Evolutionary conservation across 2,888 invertebrate genomes (phyloP).

Genomic region (Orthosia incerta): DNA sequence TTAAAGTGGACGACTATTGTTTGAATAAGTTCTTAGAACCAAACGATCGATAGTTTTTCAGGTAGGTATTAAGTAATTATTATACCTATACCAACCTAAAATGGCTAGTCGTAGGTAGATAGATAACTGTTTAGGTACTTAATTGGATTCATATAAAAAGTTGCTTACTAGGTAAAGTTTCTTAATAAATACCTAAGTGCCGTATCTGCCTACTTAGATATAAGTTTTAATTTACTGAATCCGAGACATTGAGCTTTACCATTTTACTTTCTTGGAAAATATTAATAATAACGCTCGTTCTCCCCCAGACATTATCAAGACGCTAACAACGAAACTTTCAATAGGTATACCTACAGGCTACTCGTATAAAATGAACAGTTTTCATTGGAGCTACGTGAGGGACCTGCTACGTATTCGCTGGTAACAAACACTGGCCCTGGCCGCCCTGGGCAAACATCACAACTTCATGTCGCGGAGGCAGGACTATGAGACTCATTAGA

Average conservation of each 20-base stretch:
- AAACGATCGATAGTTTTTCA: neutral
- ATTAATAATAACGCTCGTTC: constrained; percentile 16
- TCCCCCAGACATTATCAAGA: constrained; percentile 30
- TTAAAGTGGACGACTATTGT: neutral
- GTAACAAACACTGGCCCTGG: constrained; percentile 72
- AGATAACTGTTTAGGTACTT: neutral
- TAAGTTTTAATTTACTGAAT: neutral
- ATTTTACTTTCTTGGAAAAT: constrained; percentile 31
- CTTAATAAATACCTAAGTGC: neutral
- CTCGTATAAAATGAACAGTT: constrained; percentile 53
- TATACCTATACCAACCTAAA: too few species aligned
- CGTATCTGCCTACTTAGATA: neutral
- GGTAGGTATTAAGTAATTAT: neutral
- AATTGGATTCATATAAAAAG: neutral
- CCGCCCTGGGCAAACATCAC: constrained; percentile 83
- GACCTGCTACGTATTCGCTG: constrained; percentile 49
- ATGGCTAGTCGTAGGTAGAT: neutral
- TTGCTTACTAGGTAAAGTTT: neutral
- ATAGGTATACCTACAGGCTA: constrained; percentile 27
- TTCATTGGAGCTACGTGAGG: constrained; percentile 47
- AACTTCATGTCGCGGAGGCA: constrained; percentile 72
- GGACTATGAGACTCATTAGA: constrained; percentile 83
- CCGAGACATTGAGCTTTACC: constrained; percentile 1
- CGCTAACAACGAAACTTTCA: constrained; percentile 42
- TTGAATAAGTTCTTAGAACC: neutral